Base-by-base conservation (phyloP, 2,797 vertebrate species). In the Diplodus sargus region DNA sequence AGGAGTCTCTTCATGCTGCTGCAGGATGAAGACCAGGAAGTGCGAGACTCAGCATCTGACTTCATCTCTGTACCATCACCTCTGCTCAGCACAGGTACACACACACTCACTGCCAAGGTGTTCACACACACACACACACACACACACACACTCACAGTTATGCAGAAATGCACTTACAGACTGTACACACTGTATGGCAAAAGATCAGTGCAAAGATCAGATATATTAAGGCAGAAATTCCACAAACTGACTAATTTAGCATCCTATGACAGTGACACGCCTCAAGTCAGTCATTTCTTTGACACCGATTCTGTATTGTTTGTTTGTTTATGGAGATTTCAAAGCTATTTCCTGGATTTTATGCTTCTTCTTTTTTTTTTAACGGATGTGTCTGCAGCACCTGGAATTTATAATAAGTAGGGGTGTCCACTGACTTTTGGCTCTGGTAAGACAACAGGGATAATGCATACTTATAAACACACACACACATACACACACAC, bases 1-100 rank as follows among this genome's bases (percentile, higher is more conserved):
- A 95, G 85, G 79, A 96, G 96, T 87, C 87, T 98, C 83, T 90
- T 98, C 73, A 91, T 86, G 0, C 95, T 99, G 76, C 94, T 99
- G 70, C 97, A 99, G 90, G 97, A 97, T 51, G 98, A 99, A 92
- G 98, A 99, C 79, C 93, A 95, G 82, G 94, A 95, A 0, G 93
- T 99, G 81, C 91, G 97, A 84, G 95, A 98, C 52, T 83, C 91
- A 70, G 96, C 96, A 23, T 93, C 97, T 0, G 96, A 97, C 81
- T 96, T 97, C 25, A 92, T 96, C 79, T 92, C 89, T n/a, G 90
- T 94, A 1, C 93, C 94, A 20, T 30, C 83, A 20, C 66, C 85
- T 79, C 84, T 94, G 16, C 78, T 94, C 22, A 70, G 59, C 63
- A 39, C 87, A 93, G 94, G 94, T 95, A 94, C 71, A 74, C 52